Conservation (phyloP, 2,113 vertebrate genomes). For the Elgaria multicarinata region DNA sequence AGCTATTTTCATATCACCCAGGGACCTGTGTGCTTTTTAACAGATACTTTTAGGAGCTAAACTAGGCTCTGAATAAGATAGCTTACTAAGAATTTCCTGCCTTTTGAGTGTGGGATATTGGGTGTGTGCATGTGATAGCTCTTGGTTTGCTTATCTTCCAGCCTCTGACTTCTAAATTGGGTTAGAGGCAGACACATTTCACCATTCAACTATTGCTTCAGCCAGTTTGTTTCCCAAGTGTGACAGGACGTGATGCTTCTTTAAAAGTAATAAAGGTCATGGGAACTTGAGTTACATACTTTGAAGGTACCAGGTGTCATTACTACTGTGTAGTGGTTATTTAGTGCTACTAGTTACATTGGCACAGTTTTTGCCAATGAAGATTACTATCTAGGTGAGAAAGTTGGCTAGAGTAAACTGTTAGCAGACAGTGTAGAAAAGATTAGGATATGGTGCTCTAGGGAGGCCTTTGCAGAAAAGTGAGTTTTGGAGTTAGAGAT, state of each 20-base stretch:
- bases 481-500: neutral
- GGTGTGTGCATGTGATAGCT: neutral
- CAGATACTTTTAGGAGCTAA: constrained; percentile 9
- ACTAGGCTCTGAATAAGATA: neutral
- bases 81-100: neutral
- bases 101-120: neutral
- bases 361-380: neutral
- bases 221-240: neutral
- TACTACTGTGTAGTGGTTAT: neutral
- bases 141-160: neutral
- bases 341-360: neutral
- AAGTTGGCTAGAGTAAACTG: neutral
- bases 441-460: neutral
- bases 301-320: neutral
- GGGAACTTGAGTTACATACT: neutral
- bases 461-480: neutral
- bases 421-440: neutral
- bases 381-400: neutral
- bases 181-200: neutral
- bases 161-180: neutral
- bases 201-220: neutral
- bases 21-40: constrained; percentile 16
- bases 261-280: neutral
- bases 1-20: constrained; percentile 22
- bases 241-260: neutral